Percentiles rank a stretch among this genome's conserved stretches.
These are phyloP conservation scores for Hypsibius dujardini DNA, from an alignment of 1,140 invertebrate species.

Conservation along the genomic window DNA sequence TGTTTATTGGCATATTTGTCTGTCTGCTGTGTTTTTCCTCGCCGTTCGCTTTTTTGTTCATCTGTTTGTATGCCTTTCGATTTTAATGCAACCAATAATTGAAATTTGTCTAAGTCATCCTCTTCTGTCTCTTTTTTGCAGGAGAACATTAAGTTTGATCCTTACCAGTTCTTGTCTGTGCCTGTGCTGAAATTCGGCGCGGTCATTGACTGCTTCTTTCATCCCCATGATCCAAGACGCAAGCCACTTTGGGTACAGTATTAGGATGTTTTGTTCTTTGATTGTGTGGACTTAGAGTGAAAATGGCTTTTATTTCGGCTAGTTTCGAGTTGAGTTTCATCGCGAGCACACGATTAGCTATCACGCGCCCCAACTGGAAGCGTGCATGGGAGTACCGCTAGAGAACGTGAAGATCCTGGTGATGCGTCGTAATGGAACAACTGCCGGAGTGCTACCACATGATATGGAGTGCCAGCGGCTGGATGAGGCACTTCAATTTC, in stretches of 20 bases:
- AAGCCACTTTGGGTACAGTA: neutral
- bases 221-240: neutral
- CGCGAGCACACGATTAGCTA: neutral
- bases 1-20: too few relatives aligned
- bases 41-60: too few relatives aligned
- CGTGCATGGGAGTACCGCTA: neutral
- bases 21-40: too few relatives aligned
- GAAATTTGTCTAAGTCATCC: too few relatives aligned
- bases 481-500: too few relatives aligned
- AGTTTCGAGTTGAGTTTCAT: neutral
- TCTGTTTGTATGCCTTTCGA: too few relatives aligned
- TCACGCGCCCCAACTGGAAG: neutral
- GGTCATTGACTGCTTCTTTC: conserved; percentile 2
- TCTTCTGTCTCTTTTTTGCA: neutral
- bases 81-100: too few relatives aligned
- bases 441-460: neutral
- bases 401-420: neutral
- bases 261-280: neutral
- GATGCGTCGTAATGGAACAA: neutral
- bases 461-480: too few relatives aligned
- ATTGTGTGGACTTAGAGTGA: neutral
- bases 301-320: neutral
- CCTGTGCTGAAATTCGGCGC: neutral
- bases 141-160: conserved; percentile 13
- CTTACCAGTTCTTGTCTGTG: conserved; percentile 4